phyloP scores from a whole-genome alignment of 2,888 invertebrate species.

The Marronus borbonicus region DNA sequence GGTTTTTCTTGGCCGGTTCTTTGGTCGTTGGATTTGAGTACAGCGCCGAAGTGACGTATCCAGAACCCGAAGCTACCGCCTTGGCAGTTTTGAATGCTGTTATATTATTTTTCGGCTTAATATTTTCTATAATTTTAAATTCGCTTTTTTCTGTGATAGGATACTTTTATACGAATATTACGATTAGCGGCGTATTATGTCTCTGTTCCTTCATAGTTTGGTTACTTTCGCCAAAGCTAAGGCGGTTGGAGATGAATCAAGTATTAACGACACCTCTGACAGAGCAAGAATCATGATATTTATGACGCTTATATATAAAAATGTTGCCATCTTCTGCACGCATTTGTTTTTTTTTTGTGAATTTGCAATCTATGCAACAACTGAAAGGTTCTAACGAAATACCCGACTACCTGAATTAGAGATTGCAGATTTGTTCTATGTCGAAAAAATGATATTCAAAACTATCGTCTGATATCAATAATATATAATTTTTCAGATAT shows the following conservation, averaged over 20 bases:
- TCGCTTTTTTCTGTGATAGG: conserved; percentile 57
- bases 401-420: too few relatives aligned
- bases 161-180: conserved; percentile 56
- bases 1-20: conserved; percentile 98
- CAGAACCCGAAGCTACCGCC: conserved; percentile 95
- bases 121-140: conserved; percentile 59
- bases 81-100: conserved; percentile 93
- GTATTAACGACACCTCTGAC: not conserved
- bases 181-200: conserved; percentile 50
- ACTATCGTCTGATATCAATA: too few relatives aligned
- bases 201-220: conserved; percentile 16
- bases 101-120: conserved; percentile 60
- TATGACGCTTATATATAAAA: too few relatives aligned
- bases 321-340: too few relatives aligned
- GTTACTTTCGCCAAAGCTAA: conserved; percentile 27
- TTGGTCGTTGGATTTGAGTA: conserved; percentile 96
- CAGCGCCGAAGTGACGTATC: conserved; percentile 95
- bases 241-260: conserved; percentile 36
- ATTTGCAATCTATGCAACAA: too few relatives aligned
- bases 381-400: too few relatives aligned
- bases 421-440: too few relatives aligned
- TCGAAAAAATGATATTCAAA: too few relatives aligned
- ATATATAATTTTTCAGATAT: too few relatives aligned
- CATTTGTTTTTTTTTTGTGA: too few relatives aligned
- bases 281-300: not conserved